Percentiles rank a stretch among this genome's conserved stretches.
phyloP scores from a whole-genome alignment of 1,140 invertebrate species.

The Hylaeus anthracinus region DNA sequence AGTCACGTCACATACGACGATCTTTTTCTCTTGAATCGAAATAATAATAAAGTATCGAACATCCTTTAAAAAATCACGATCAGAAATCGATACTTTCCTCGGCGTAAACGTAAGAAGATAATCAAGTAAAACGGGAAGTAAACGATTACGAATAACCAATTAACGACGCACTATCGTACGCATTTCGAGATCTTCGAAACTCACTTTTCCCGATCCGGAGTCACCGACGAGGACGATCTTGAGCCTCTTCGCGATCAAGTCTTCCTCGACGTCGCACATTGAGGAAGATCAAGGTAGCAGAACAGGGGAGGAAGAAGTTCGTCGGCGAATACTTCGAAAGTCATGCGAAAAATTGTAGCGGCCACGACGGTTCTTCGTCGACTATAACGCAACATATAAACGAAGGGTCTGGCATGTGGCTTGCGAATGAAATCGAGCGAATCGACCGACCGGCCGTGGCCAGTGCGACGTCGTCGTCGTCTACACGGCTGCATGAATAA shows the following conservation, averaged over 20 bases:
- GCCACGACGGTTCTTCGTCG: constrained; percentile 23
- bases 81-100: neutral
- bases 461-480: constrained; percentile 60
- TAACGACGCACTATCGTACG: neutral
- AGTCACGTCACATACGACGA: too few species aligned
- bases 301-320: neutral
- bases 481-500: constrained; percentile 65
- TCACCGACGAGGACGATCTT: constrained; percentile 92
- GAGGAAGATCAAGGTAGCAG: constrained; percentile 28
- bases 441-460: constrained; percentile 61
- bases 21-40: too few species aligned
- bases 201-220: constrained; percentile 91
- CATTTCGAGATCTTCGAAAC: constrained; percentile 57
- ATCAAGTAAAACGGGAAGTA: neutral
- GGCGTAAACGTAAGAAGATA: neutral
- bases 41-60: neutral
- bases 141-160: neutral
- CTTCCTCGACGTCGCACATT: constrained; percentile 86
- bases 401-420: constrained; percentile 48
- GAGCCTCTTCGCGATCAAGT: constrained; percentile 86
- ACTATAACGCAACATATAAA: constrained; percentile 57
- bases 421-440: constrained; percentile 54
- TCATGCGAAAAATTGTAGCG: constrained; percentile 50
- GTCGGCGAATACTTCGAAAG: neutral
- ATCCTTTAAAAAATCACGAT: neutral